Base-by-base conservation (phyloP, 2,113 vertebrate genomes). In the Axis porcinus region DNA sequence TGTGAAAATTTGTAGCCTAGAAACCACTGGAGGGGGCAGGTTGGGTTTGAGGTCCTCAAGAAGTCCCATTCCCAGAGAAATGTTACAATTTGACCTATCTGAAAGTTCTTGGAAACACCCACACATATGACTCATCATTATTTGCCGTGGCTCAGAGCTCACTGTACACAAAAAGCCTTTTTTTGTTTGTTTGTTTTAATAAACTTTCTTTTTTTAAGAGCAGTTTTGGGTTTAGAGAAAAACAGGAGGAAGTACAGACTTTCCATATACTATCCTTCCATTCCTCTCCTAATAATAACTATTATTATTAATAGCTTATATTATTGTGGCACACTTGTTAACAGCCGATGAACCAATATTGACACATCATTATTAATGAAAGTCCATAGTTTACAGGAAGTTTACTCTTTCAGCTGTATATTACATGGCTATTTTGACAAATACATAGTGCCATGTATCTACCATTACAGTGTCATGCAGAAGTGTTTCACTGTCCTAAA, bases 141-240 rank as follows among this genome's bases (percentile, higher is more conserved):
- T 95, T 60, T 91, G 86, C 86, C 67, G 10, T 90, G 25, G 8
- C 64, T 50, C n/a, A 94, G 83, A 90, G 19, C 43, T 84, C 47
- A 27, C 30, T 28, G 52, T 19, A 64, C 27, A 45, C 36, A 85
- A 91, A 96, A 67, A 78, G 8, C 55, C 19, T 87, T 92, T 87
- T 87, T 82, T 70, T 70, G 64, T 74, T 70, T n/a, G 33, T 91
- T 64, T 86, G 82, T 60, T 93, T 95, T 97, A 76, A 93, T n/a
- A 91, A 55, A 86, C 33, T 74, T 67, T 52, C 70, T 27, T 92
- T 94, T 94, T 54, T 67, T 30, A 89, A 86, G 58, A 86, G 36
- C 4, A 96, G 57, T 40, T 74, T 87, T 82, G 64, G 36, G 3
- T 60, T 95, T 95, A 90, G 27, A 85, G 82, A 57, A 86, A 86